A percentile compares a stretch with the other conserved stretches of the same genome.
Conservation (phyloP, 2,797 vertebrate genomes). For the Bovichtus variegatus region DNA sequence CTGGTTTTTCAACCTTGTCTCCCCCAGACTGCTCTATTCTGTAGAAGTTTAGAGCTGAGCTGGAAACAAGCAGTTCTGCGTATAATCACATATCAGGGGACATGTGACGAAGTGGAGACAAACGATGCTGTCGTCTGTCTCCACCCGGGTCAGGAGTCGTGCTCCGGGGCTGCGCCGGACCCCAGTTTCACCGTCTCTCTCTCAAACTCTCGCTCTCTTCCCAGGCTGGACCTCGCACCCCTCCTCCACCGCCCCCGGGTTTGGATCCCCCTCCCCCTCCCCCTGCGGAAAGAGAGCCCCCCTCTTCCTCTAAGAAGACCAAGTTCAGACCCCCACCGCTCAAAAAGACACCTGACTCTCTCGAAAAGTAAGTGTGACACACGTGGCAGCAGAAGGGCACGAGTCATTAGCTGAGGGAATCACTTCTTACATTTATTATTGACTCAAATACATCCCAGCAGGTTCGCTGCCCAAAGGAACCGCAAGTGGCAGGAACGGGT, state of each 20-base stretch:
- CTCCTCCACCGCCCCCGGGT: conserved; percentile 68
- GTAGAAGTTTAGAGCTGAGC: neutral
- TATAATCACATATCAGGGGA: neutral
- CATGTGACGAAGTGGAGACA: neutral
- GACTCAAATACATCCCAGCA: neutral
- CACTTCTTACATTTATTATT: neutral
- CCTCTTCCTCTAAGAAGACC: conserved; percentile 86
- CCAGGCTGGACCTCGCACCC: conserved; percentile 79
- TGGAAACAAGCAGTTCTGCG: neutral
- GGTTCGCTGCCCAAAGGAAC: neutral
- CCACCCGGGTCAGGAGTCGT: neutral
- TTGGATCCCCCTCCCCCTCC: conserved; percentile 79
- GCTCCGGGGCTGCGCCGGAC: too few relatives aligned
- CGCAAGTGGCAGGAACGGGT: neutral
- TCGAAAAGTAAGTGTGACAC: conserved; percentile 89
- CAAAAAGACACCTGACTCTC: conserved; percentile 91
- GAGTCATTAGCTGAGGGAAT: neutral
- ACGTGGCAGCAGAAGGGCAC: too few relatives aligned
- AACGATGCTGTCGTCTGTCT: too few relatives aligned
- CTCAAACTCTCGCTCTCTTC: neutral
- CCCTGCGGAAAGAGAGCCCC: conserved; percentile 80
- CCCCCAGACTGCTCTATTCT: neutral
- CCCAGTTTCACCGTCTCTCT: neutral
- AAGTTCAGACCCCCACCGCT: conserved; percentile 93
- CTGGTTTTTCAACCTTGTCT: neutral